A percentile compares a stretch with the other conserved stretches of the same genome.
Evolutionary conservation across 1,140 invertebrate genomes (phyloP).

Genomic region (Drosophila funebris): DNA sequence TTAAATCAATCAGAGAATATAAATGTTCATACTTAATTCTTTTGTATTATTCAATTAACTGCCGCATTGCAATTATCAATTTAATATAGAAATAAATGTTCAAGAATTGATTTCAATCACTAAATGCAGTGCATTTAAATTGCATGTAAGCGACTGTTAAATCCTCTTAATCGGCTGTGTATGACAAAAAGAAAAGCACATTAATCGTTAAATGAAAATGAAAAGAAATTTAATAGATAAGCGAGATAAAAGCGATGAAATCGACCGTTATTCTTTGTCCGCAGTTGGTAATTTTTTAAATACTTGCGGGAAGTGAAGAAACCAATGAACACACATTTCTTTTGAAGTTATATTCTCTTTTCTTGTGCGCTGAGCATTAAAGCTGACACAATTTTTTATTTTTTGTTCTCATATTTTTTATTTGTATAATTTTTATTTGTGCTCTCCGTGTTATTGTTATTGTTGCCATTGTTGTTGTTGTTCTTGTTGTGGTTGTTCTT

Average conservation of each 20-base stretch:
- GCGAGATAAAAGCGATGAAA: neutral
- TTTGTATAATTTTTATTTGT: slow-evolving; percentile 20
- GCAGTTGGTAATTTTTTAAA: slow-evolving; percentile 5
- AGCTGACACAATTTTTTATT: neutral
- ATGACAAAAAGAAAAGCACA: neutral
- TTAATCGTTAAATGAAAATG: neutral
- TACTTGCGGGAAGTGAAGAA: neutral
- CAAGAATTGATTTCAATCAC: neutral
- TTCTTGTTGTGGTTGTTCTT: slow-evolving; percentile 24
- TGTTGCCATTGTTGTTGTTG: slow-evolving; percentile 21
- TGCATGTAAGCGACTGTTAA: neutral
- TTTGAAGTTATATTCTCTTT: neutral
- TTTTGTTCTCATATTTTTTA: neutral
- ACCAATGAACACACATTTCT: slow-evolving; percentile 1
- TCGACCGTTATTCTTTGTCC: neutral
- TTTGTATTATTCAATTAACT: no score
- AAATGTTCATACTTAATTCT: no score
- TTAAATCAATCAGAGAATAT: no score
- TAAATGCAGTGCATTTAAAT: neutral
- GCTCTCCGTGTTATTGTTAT: slow-evolving; percentile 6
- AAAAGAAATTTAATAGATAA: neutral
- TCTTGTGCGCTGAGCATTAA: slow-evolving; percentile 2
- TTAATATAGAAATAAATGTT: no score
- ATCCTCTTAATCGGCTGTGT: neutral
- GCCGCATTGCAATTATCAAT: no score